phyloP scores from a whole-genome alignment of 2,888 invertebrate genomes.

The Drosophila yooni region DNA sequence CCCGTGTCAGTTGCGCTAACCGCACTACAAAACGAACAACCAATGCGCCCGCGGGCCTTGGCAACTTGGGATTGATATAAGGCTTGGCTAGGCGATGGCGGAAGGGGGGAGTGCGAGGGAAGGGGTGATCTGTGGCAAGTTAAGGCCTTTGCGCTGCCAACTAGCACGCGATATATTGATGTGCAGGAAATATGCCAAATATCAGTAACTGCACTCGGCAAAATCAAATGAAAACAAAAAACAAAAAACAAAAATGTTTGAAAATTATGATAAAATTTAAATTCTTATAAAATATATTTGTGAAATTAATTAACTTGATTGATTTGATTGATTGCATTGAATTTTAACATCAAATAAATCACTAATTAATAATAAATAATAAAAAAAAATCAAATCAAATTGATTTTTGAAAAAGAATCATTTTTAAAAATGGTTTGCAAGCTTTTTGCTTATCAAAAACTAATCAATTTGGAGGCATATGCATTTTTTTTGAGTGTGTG shows the following conservation, averaged over 20 bases:
- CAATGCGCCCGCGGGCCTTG: conserved; percentile 71
- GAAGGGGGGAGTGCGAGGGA: not conserved
- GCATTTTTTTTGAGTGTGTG: conserved; percentile 1
- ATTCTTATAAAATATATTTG: not conserved
- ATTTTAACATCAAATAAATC: not conserved
- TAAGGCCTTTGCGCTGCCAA: conserved; percentile 65
- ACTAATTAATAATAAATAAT: not conserved
- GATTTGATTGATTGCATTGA: not conserved
- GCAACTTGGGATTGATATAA: conserved; percentile 55
- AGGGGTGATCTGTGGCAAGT: conserved; percentile 15
- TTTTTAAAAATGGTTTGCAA: not conserved
- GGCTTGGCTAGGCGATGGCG: not conserved
- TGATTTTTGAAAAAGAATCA: not conserved
- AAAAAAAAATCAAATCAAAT: not conserved
- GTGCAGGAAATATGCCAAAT: conserved; percentile 78
- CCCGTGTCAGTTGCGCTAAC: conserved; percentile 34
- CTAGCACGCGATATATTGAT: conserved; percentile 79
- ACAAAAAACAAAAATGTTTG: not conserved
- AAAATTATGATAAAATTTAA: not conserved
- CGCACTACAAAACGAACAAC: conserved; percentile 72
- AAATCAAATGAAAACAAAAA: not conserved
- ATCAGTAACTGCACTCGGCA: conserved; percentile 40
- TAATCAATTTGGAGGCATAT: not conserved
- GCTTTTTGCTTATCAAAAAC: not conserved
- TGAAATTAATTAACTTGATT: not conserved